phyloP scores from a whole-genome alignment of 2,113 vertebrate genomes.

The Dicrurus megarhynchus region DNA sequence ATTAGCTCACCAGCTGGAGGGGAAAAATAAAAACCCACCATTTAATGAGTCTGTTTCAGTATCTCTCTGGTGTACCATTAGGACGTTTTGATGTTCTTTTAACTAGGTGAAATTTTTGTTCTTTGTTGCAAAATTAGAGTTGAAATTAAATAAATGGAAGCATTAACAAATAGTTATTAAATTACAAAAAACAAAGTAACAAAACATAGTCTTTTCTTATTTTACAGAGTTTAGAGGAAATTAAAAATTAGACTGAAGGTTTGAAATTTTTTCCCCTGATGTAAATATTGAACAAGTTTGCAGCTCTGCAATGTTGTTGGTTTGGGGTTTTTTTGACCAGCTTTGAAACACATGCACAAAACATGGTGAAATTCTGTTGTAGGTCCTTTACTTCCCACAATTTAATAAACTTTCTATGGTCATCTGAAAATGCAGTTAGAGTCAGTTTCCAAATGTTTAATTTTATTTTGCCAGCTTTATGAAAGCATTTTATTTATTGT shows the following conservation, averaged over 20 bases:
- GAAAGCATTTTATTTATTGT: not conserved
- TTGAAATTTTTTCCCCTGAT: not conserved
- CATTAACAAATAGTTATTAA: not conserved
- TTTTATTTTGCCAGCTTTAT: not conserved
- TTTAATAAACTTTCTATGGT: not conserved
- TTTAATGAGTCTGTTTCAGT: not conserved
- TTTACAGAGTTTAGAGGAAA: not conserved
- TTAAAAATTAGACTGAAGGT: not conserved
- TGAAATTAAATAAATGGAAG: not conserved
- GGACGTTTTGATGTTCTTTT: not conserved
- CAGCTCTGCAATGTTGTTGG: not conserved
- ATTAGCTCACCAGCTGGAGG: not conserved
- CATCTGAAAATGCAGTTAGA: not conserved
- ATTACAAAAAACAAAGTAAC: not conserved
- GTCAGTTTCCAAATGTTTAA: not conserved
- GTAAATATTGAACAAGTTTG: not conserved
- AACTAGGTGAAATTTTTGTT: not conserved
- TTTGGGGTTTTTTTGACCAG: accelerated
- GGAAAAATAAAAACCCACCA: not conserved
- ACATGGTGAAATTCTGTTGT: not conserved
- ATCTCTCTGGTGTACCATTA: not conserved
- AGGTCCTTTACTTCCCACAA: not conserved
- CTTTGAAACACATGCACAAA: not conserved
- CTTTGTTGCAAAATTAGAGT: not conserved
- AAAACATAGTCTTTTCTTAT: not conserved